phyloP scores from a whole-genome alignment of 2,113 vertebrate genomes.

The Bungarus multicinctus region DNA sequence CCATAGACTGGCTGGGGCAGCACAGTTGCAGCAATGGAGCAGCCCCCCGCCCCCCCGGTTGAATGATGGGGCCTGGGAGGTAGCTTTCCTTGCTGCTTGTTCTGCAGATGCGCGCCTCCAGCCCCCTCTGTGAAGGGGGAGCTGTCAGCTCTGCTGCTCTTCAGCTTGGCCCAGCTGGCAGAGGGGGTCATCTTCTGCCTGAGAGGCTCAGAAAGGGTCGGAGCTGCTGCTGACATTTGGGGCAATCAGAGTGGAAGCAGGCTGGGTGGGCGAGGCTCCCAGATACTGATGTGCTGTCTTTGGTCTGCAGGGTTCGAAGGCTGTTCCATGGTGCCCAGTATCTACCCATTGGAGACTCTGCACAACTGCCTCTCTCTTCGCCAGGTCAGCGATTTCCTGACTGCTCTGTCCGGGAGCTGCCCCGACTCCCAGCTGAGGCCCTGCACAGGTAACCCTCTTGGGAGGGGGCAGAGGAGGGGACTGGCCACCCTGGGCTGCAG shows the following conservation, averaged over 20 bases:
- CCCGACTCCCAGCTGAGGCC: conserved; percentile 77
- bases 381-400: conserved; percentile 91
- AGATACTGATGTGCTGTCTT: conserved; percentile 5
- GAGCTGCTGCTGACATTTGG: not conserved
- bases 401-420: conserved; percentile 81
- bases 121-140: not conserved
- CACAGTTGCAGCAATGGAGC: not conserved
- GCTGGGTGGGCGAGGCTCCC: not conserved
- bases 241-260: not conserved
- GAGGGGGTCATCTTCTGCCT: not conserved
- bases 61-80: not conserved
- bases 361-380: conserved; percentile 97
- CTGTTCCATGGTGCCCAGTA: conserved; percentile 98
- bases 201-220: not conserved
- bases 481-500: too few species aligned
- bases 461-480: not conserved
- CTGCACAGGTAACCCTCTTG: conserved; percentile 75
- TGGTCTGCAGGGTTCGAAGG: conserved; percentile 90
- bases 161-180: too few species aligned
- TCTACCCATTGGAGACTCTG: conserved; percentile 96
- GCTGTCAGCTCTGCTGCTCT: not conserved
- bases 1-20: too few species aligned
- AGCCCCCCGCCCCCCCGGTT: not conserved
- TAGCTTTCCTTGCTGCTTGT: not conserved
- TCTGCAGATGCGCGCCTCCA: not conserved